Percentiles rank a stretch among this genome's conserved stretches.
These are phyloP conservation scores for Nematopogon swammerdamellus DNA, from an alignment of 2,888 invertebrate species.

Conservation along the genomic window DNA sequence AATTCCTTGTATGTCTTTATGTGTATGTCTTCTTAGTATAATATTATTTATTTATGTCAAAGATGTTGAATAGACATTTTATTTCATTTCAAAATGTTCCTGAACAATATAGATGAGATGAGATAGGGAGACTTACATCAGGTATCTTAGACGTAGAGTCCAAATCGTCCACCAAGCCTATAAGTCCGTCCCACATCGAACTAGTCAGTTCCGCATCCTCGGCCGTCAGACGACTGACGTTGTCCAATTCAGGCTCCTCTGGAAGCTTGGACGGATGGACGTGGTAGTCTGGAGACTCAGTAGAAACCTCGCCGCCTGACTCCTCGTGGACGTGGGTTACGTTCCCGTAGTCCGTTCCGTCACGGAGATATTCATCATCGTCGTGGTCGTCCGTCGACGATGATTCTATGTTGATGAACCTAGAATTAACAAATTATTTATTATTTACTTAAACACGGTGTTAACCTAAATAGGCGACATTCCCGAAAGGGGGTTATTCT, in stretches of 20 bases:
- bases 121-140: conserved; percentile 26
- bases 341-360: conserved; percentile 47
- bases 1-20: no score
- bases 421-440: conserved; percentile 20
- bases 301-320: conserved; percentile 21
- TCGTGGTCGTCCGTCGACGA: conserved; percentile 63
- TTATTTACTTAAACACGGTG: background rate
- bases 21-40: no score
- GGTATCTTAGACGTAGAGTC: conserved; percentile 29
- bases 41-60: no score
- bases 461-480: background rate
- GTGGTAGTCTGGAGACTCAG: no score
- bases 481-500: no score
- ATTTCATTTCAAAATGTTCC: no score
- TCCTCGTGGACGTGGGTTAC: conserved; percentile 29
- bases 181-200: conserved; percentile 42
- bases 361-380: conserved; percentile 43
- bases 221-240: conserved; percentile 12
- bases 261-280: no score
- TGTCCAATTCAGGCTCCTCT: no score
- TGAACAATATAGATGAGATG: no score
- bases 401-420: conserved; percentile 67
- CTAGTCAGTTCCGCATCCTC: conserved; percentile 30
- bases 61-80: no score
- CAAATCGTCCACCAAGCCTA: conserved; percentile 40